These are phyloP conservation scores for Sialis fuliginosa DNA, from an alignment of 2,888 invertebrate species.

Conservation along the genomic window DNA sequence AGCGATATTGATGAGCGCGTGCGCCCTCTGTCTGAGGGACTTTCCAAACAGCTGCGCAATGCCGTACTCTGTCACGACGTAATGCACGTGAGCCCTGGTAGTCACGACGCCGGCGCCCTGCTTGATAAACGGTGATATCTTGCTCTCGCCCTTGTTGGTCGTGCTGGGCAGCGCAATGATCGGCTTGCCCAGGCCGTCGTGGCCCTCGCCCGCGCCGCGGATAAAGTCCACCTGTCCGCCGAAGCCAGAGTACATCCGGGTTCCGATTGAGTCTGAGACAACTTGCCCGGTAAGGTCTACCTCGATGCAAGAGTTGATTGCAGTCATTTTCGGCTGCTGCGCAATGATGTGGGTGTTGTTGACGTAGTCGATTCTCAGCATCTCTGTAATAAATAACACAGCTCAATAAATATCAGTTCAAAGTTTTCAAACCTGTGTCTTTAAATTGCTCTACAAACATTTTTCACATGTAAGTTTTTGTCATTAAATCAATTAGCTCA, in stretches of 20 bases:
- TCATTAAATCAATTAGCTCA: no score
- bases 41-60: conserved; percentile 82
- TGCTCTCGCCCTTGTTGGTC: conserved; percentile 61
- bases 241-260: conserved; percentile 63
- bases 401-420: no score
- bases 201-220: conserved; percentile 69
- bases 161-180: conserved; percentile 78
- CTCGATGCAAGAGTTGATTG: conserved; percentile 93
- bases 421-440: no score
- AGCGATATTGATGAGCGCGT: conserved; percentile 74
- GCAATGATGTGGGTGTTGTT: conserved; percentile 71
- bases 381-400: conserved; percentile 38
- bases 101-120: conserved; percentile 87
- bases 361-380: conserved; percentile 77
- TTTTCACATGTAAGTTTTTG: no score
- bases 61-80: conserved; percentile 85
- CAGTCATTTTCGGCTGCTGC: conserved; percentile 79
- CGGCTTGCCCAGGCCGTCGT: conserved; percentile 77
- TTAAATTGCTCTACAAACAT: no score
- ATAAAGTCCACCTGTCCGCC: conserved; percentile 93
- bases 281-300: conserved; percentile 90
- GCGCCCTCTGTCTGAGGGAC: conserved; percentile 72
- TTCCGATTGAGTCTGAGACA: conserved; percentile 83
- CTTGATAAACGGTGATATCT: conserved; percentile 71
- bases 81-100: conserved; percentile 79